Conservation (phyloP, 2,797 vertebrate species). For the Chrysocyon brachyurus region DNA sequence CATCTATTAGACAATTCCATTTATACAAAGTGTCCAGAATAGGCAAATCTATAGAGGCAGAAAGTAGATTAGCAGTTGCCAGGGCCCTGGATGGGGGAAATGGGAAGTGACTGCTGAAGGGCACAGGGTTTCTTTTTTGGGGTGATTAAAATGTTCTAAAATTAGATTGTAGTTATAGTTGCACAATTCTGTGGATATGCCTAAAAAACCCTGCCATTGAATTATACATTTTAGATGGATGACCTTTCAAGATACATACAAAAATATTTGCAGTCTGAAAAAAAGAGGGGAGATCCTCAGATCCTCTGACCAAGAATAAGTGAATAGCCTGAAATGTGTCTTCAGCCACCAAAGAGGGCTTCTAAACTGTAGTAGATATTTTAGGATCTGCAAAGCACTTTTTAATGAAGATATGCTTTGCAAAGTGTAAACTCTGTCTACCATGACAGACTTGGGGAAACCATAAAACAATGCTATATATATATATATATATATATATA, state of each 20-base stretch:
- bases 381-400: conserved; percentile 3
- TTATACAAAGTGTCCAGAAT: not conserved
- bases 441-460: not conserved
- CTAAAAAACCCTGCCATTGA: not conserved
- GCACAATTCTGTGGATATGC: not conserved
- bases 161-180: not conserved
- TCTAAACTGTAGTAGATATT: not conserved
- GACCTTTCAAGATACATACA: not conserved
- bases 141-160: conserved; percentile 5
- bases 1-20: not conserved
- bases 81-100: not conserved
- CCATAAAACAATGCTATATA: not conserved
- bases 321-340: not conserved
- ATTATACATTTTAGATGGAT: not conserved
- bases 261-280: not conserved
- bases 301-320: not conserved
- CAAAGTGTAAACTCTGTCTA: not conserved
- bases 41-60: not conserved
- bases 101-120: not conserved
- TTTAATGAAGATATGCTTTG: not conserved
- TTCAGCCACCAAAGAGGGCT: not conserved
- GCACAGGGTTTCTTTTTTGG: not conserved
- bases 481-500: too few relatives aligned
- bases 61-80: not conserved
- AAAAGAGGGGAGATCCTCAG: not conserved